Conservation (phyloP, 2,113 vertebrate species). For the Mesoclemmys tuberculata region DNA sequence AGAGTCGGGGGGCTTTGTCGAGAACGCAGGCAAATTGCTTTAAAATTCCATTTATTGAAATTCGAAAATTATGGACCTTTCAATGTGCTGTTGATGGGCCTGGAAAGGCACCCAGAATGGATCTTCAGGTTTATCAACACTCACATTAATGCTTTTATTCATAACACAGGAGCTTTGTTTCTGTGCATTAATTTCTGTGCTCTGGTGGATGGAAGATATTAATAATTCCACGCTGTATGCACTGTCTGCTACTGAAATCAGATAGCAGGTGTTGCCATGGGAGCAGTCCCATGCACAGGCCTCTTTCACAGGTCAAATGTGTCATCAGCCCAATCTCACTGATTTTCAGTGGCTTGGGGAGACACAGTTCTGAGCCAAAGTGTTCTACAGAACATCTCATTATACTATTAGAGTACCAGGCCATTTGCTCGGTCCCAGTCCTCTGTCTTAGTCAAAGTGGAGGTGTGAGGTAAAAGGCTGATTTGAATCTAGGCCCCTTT, state of each 20-base stretch:
- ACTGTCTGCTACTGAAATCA: background rate
- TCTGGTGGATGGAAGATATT: background rate
- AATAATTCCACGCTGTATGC: background rate
- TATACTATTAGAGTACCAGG: constrained; percentile 22
- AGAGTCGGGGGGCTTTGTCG: background rate
- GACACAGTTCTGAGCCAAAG: background rate
- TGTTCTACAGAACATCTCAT: constrained; percentile 32
- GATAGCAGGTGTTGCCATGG: background rate
- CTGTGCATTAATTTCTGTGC: background rate
- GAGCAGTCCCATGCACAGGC: background rate
- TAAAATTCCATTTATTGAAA: background rate
- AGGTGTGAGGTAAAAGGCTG: background rate
- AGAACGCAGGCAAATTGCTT: background rate
- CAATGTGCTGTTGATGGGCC: fast-evolving
- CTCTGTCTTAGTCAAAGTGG: background rate
- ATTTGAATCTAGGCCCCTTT: background rate
- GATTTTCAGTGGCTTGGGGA: constrained; percentile 2
- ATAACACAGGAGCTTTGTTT: background rate
- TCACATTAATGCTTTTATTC: constrained; percentile 23
- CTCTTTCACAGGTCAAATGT: background rate
- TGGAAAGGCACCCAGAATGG: background rate
- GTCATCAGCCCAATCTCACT: background rate
- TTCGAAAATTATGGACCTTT: background rate
- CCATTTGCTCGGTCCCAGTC: constrained; percentile 15
- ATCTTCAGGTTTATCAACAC: background rate